phyloP scores from a whole-genome alignment of 2,797 vertebrate genomes.

The Gephyroberyx darwinii region DNA sequence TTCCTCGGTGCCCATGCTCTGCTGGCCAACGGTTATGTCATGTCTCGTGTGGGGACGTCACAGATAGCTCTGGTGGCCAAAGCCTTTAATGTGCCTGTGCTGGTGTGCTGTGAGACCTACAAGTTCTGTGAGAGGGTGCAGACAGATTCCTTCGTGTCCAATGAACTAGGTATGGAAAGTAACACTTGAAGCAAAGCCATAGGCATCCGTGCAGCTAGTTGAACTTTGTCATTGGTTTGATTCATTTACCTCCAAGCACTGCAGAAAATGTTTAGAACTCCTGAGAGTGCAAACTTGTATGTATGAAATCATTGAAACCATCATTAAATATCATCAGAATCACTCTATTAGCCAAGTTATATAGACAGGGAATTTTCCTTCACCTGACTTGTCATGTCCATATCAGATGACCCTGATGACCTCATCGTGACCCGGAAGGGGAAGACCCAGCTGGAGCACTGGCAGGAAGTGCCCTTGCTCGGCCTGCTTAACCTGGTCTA shows the following conservation, averaged over 20 bases:
- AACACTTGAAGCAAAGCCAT: neutral
- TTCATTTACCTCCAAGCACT: too few relatives aligned
- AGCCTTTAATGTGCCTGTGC: slow-evolving; percentile 94
- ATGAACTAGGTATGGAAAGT: slow-evolving; percentile 89
- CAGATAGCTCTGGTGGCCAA: slow-evolving; percentile 95
- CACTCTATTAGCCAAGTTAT: neutral
- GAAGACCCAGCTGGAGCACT: slow-evolving; percentile 83
- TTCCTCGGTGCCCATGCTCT: slow-evolving; percentile 95
- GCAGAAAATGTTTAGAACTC: too few relatives aligned
- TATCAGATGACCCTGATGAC: slow-evolving; percentile 91
- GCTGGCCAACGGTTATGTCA: slow-evolving; percentile 96
- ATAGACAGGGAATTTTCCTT: neutral
- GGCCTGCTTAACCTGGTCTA: slow-evolving; percentile 96
- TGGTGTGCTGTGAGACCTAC: slow-evolving; percentile 99
- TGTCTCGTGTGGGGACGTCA: slow-evolving; percentile 96
- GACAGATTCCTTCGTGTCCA: slow-evolving; percentile 98
- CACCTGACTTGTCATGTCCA: neutral
- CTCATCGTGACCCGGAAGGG: slow-evolving; percentile 87
- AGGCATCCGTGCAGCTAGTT: neutral
- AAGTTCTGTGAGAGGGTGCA: slow-evolving; percentile 99
- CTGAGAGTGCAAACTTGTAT: neutral
- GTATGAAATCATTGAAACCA: neutral
- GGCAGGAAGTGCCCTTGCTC: slow-evolving; percentile 85
- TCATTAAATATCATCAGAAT: neutral
- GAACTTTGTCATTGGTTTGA: neutral